Base-by-base conservation (phyloP, 1,140 invertebrate genomes). In the Zaprionus taronus region DNA sequence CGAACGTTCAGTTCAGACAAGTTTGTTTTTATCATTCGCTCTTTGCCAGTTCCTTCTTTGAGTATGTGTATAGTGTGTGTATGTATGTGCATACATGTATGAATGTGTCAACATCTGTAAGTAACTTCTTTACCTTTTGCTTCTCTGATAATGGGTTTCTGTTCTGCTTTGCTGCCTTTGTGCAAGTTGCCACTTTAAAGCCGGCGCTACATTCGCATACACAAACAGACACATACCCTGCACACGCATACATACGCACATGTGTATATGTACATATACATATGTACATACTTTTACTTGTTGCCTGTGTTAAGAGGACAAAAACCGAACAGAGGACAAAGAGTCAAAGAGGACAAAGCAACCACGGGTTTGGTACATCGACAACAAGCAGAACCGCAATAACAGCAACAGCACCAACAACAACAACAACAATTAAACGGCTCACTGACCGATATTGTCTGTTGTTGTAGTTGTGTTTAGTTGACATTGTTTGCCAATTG, bases 401-500 rank as follows among this genome's bases (percentile, higher is more conserved):
- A 36, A 36, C 34, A 36, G 11, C 11, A 36, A 38, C 5, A 38
- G 24, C 24, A 22, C 4, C 24, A 26, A 15, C 14, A 38, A 5
- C 36, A 15, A 3, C 36, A 38, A 15, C 36, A 15, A 38, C 41
- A 47, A 47, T 6, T 11, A 47, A 47, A 17, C 41, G 41, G 41
- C 41, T 47, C 41, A 47, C 41, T 47, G 41, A 17, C 41, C 41
- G 41, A 47, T 47, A 47, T 47, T 47, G 41, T 7, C n/a, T 47
- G 41, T 47, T 44, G 41, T 44, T 47, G 41, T 47, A 47, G n/a
- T 47, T 47, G n/a, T 17, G 7, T 17, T 47, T 47, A 17, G n/a
- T 17, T 47, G n/a, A n/a, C 41, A 47, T 47, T 47, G 41, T 47
- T 47, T 47, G n/a, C 41, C 41, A 47, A 47, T 47, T 17, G 41